Evolutionary conservation across 2,113 vertebrate genomes (phyloP).

Genomic region (Alethe diademata): DNA sequence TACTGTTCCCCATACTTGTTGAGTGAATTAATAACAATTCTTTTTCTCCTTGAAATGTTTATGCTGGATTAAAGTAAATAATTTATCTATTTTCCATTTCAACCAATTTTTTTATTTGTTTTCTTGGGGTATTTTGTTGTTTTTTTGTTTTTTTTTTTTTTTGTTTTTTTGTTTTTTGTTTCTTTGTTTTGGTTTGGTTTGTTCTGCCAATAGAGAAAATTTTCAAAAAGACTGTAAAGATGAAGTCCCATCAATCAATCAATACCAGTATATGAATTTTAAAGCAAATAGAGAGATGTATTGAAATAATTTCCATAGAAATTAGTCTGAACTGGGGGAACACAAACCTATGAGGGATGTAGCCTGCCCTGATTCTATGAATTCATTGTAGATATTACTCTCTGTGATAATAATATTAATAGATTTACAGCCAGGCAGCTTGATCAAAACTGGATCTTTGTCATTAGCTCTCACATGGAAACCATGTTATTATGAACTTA

Average conservation of each 20-base stretch:
- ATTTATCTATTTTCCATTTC: neutral
- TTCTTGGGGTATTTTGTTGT: neutral
- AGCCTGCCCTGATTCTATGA: neutral
- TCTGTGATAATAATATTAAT: neutral
- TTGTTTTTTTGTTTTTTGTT: no score
- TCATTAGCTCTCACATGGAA: neutral
- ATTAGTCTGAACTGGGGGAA: slow-evolving; percentile 1
- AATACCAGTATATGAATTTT: neutral
- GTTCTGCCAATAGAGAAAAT: neutral
- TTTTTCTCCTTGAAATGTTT: neutral
- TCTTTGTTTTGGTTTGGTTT: neutral
- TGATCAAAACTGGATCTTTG: neutral
- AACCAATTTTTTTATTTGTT: no score
- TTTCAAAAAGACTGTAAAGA: neutral
- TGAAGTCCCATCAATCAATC: neutral
- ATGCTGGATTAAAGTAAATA: neutral
- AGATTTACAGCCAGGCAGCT: neutral
- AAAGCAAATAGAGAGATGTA: neutral
- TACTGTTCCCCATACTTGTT: neutral
- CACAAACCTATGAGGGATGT: neutral
- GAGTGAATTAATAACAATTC: neutral
- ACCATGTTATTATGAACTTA: neutral
- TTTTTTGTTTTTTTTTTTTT: no score
- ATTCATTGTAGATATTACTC: neutral
- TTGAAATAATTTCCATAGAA: slow-evolving; percentile 17